These are phyloP conservation scores for Caenorhabditis tropicalis DNA, from an alignment of 1,140 invertebrate genomes.

Conservation along the genomic window DNA sequence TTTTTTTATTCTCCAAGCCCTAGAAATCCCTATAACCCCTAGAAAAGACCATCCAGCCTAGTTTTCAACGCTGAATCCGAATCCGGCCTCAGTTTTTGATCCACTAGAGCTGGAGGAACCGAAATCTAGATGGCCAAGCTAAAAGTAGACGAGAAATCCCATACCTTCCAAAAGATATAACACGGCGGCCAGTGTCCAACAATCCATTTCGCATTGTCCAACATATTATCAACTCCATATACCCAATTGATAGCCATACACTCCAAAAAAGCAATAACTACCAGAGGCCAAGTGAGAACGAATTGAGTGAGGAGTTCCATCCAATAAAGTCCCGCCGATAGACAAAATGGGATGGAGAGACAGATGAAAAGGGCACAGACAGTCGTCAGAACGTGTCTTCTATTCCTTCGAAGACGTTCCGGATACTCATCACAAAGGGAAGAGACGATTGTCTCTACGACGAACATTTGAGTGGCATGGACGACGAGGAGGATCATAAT, in stretches of 20 bases:
- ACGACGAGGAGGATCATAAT: constrained; percentile 90
- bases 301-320: constrained; percentile 67
- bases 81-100: too few species aligned
- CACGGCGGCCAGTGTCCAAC: constrained; percentile 65
- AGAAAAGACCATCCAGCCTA: too few species aligned
- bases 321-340: constrained; percentile 69
- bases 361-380: constrained; percentile 62
- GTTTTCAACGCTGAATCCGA: too few species aligned
- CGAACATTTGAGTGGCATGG: constrained; percentile 78
- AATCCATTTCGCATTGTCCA: constrained; percentile 70
- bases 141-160: too few species aligned
- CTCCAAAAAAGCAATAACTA: constrained; percentile 70
- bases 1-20: too few species aligned
- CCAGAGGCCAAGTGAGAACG: constrained; percentile 67
- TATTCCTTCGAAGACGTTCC: constrained; percentile 65
- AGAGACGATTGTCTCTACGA: constrained; percentile 68
- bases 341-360: constrained; percentile 65
- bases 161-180: constrained; percentile 51
- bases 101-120: too few species aligned
- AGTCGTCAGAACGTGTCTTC: constrained; percentile 69
- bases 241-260: constrained; percentile 69
- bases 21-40: too few species aligned
- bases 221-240: constrained; percentile 68
- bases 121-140: too few species aligned
- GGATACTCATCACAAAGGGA: constrained; percentile 70